phyloP scores from a whole-genome alignment of 2,113 vertebrate species.

The Triplophysa rosa region DNA sequence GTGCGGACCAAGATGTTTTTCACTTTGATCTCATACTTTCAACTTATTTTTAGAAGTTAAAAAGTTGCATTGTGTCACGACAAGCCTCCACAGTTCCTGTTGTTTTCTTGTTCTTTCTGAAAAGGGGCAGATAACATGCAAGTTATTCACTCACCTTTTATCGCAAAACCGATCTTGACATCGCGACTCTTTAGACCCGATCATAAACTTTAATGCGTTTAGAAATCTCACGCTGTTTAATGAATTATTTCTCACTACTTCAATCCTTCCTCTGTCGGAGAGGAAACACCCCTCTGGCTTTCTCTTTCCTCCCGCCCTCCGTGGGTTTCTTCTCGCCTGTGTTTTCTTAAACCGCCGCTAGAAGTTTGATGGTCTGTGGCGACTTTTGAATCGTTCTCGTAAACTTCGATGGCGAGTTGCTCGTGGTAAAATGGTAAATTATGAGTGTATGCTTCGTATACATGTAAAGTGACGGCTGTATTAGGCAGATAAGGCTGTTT shows the following conservation, averaged over 20 bases:
- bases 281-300: slow-evolving; percentile 52
- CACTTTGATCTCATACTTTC: neutral
- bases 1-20: neutral
- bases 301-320: slow-evolving; percentile 51
- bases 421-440: neutral
- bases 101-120: slow-evolving; percentile 9
- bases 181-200: slow-evolving; percentile 19
- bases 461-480: slow-evolving; percentile 42
- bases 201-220: neutral
- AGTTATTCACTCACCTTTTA: slow-evolving; percentile 50
- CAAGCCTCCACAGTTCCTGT: neutral
- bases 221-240: slow-evolving; percentile 3
- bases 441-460: neutral
- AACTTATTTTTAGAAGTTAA: neutral
- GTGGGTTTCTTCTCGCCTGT: slow-evolving; percentile 12
- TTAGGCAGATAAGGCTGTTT: slow-evolving; percentile 33
- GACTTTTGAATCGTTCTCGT: neutral
- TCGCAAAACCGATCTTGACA: slow-evolving; percentile 37
- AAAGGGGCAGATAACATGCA: neutral
- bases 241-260: slow-evolving; percentile 29
- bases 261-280: slow-evolving; percentile 19
- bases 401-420: neutral
- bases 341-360: slow-evolving; percentile 46
- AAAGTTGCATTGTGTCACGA: slow-evolving; percentile 17
- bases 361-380: neutral